A percentile compares a stretch with the other conserved stretches of the same genome.
Evolutionary conservation across 2,888 invertebrate species (phyloP).

Genomic region (Nemotelus pantherinus): DNA sequence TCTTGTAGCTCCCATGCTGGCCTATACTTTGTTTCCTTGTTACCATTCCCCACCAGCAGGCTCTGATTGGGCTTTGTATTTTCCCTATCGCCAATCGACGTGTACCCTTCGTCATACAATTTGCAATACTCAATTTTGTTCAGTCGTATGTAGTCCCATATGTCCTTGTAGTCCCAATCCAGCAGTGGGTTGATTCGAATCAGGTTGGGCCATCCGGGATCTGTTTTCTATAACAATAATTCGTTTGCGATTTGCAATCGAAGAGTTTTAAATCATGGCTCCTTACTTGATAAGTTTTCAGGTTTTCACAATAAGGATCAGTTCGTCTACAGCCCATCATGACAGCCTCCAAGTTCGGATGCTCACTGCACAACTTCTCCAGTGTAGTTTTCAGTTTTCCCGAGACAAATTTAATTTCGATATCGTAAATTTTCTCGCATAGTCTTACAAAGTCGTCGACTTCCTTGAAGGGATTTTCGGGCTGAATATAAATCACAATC

Average conservation of each 20-base stretch:
- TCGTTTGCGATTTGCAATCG: background rate
- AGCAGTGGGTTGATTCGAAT: constrained; percentile 90
- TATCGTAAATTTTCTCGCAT: constrained; percentile 75
- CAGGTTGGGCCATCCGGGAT: constrained; percentile 88
- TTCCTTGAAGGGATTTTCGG: constrained; percentile 84
- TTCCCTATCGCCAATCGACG: constrained; percentile 83
- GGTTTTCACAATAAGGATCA: constrained; percentile 81
- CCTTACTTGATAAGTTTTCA: constrained; percentile 75
- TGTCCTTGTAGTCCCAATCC: constrained; percentile 90
- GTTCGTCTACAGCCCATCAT: constrained; percentile 91
- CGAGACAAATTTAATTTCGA: constrained; percentile 74
- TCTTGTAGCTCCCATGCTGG: constrained; percentile 74
- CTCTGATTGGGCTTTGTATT: constrained; percentile 85
- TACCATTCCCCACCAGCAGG: constrained; percentile 66
- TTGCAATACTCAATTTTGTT: constrained; percentile 88
- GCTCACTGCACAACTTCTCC: constrained; percentile 68
- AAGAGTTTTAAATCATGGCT: background rate
- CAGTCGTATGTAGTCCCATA: constrained; percentile 88
- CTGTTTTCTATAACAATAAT: constrained; percentile 73
- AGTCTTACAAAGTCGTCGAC: constrained; percentile 84
- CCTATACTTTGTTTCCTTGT: constrained; percentile 68
- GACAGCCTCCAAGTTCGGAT: constrained; percentile 77
- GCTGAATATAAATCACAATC: constrained; percentile 82
- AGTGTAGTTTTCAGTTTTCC: constrained; percentile 80
- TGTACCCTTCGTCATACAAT: constrained; percentile 91